Conservation (phyloP, 2,797 vertebrate species). For the Sciaenops ocellatus region DNA sequence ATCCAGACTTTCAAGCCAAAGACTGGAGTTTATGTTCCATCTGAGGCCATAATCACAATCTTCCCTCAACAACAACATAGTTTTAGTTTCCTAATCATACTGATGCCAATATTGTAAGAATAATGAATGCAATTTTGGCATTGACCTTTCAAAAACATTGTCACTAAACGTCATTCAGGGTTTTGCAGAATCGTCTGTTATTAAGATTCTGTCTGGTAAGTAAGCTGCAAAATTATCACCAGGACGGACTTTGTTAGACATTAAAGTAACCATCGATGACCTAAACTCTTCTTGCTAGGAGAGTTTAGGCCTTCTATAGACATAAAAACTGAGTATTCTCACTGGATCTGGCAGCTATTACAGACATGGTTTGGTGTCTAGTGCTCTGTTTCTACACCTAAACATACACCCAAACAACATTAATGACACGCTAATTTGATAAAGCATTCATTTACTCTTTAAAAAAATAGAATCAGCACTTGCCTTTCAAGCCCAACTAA, state of each 20-base stretch:
- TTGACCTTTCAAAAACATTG: background rate
- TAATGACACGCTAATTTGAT: background rate
- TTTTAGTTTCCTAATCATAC: background rate
- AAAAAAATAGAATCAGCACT: background rate
- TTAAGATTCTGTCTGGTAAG: background rate
- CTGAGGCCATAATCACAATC: too few relatives aligned
- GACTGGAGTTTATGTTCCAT: too few relatives aligned
- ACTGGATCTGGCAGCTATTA: background rate
- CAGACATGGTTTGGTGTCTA: background rate
- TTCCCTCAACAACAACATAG: background rate
- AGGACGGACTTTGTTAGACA: background rate
- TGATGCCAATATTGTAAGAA: background rate
- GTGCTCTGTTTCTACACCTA: background rate
- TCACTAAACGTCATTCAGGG: too few relatives aligned
- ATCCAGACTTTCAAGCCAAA: background rate
- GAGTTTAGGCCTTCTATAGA: background rate
- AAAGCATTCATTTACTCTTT: background rate
- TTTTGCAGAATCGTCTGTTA: background rate
- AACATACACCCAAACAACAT: background rate
- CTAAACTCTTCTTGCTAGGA: background rate
- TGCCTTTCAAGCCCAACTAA: background rate
- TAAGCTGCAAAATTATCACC: background rate
- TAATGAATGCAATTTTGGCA: background rate
- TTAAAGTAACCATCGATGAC: background rate
- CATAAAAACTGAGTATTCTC: background rate